These are phyloP conservation scores for Arion vulgaris DNA, from an alignment of 1,140 invertebrate species.

Conservation along the genomic window DNA sequence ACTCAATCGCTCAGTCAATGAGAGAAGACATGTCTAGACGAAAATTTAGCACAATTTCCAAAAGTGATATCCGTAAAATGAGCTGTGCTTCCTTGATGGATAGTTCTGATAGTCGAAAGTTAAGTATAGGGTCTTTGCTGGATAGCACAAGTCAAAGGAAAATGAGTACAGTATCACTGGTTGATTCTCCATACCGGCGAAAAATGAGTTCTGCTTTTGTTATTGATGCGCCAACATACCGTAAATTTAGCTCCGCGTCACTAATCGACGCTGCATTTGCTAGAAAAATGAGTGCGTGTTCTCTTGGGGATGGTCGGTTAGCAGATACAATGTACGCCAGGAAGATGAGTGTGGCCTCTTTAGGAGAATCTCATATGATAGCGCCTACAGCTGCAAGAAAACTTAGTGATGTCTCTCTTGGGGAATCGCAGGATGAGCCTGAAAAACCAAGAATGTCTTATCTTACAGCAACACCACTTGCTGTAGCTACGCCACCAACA, in stretches of 20 bases:
- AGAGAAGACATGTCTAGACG: conserved; percentile 4
- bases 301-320: neutral
- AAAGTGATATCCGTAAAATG: conserved; percentile 35
- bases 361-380: neutral
- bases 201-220: conserved; percentile 31
- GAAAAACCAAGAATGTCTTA: conserved; percentile 22
- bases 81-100: conserved; percentile 29
- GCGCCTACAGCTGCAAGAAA: neutral
- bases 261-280: conserved; percentile 12
- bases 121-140: neutral
- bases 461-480: neutral
- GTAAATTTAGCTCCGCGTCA: conserved; percentile 31
- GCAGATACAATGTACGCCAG: neutral
- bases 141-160: conserved; percentile 4
- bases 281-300: conserved; percentile 9
- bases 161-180: conserved; percentile 24
- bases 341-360: conserved; percentile 15
- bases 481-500: conserved; percentile 19
- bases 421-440: neutral
- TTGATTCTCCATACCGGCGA: conserved; percentile 26
- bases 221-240: neutral
- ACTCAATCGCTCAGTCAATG: conserved; percentile 36
- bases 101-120: neutral
- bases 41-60: conserved; percentile 27
- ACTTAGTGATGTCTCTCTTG: neutral